Percentiles rank a stretch among this genome's conserved stretches.
Evolutionary conservation across 2,888 invertebrate genomes (phyloP).

Genomic region (Schrankia costaestrigalis): DNA sequence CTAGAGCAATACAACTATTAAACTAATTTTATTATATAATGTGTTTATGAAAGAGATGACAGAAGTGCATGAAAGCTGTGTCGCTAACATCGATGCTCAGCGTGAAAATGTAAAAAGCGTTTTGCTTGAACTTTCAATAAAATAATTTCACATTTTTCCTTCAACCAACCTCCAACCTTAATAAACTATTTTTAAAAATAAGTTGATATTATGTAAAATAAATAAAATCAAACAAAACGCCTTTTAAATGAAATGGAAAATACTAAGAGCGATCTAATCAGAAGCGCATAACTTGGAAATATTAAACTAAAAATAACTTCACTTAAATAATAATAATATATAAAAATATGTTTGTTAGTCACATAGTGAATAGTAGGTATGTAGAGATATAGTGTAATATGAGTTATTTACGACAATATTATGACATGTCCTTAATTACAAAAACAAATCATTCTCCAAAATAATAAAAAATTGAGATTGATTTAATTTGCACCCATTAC

Average conservation of each 20-base stretch:
- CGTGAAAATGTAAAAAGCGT: conserved; percentile 22
- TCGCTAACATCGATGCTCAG: conserved; percentile 34
- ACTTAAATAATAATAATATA: conserved; percentile 22
- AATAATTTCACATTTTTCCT: too few species aligned
- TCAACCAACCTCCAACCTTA: too few species aligned
- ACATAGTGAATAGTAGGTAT: conserved; percentile 24
- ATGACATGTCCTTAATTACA: neutral
- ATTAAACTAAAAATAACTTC: conserved; percentile 27
- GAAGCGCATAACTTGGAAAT: conserved; percentile 18
- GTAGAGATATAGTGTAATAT: conserved; percentile 14
- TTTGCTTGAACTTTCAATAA: conserved; percentile 7
- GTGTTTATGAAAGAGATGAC: conserved; percentile 31
- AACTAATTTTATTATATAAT: conserved; percentile 18
- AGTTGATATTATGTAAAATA: neutral
- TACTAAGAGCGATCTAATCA: conserved; percentile 29
- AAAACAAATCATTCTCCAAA: neutral
- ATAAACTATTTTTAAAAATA: too few species aligned
- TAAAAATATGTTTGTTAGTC: conserved; percentile 27
- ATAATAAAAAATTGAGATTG: too few species aligned
- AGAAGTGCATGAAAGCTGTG: conserved; percentile 38
- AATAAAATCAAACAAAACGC: conserved; percentile 15
- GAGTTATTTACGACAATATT: conserved; percentile 8
- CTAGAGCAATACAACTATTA: conserved; percentile 20
- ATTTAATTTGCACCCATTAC: too few species aligned
- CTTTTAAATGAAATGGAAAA: conserved; percentile 12